A percentile compares a stretch with the other conserved stretches of the same genome.
Evolutionary conservation across 1,140 invertebrate genomes (phyloP).

Genomic region (Drosophila asahinai): DNA sequence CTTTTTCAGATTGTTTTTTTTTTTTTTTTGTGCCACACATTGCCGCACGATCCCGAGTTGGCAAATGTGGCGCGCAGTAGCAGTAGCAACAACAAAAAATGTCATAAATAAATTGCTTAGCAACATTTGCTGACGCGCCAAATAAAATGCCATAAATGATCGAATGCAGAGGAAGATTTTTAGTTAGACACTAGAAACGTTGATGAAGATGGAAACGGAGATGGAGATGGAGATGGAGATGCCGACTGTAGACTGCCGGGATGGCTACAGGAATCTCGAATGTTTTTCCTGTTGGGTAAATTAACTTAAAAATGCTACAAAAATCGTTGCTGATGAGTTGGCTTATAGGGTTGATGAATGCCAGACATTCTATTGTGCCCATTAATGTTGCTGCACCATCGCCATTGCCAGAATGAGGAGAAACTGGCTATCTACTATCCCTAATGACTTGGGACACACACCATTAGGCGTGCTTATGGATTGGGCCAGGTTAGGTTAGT

Average conservation of each 20-base stretch:
- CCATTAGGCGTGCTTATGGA: constrained; percentile 37
- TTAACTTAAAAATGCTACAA: constrained; percentile 84
- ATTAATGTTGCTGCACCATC: constrained; percentile 37
- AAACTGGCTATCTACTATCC: constrained; percentile 39
- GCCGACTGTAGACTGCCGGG: not conserved
- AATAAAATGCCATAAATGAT: constrained; percentile 85
- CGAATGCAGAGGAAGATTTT: constrained; percentile 75
- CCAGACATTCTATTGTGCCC: constrained; percentile 60
- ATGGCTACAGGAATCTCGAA: constrained; percentile 65
- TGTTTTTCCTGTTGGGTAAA: constrained; percentile 83
- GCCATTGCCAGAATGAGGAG: constrained; percentile 34
- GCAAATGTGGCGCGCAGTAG: constrained; percentile 59
- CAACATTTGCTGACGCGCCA: constrained; percentile 85
- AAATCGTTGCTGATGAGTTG: constrained; percentile 80
- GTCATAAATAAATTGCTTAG: constrained; percentile 85
- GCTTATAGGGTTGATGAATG: constrained; percentile 77
- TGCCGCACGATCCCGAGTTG: constrained; percentile 75
- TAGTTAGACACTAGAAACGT: constrained; percentile 55
- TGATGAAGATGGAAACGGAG: constrained; percentile 53
- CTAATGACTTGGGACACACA: constrained; percentile 58
- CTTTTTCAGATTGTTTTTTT: constrained; percentile 14
- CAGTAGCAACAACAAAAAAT: constrained; percentile 70
- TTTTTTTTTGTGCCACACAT: constrained; percentile 66
- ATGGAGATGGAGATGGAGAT: constrained; percentile 18
- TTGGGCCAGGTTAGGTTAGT: constrained; percentile 26